These are phyloP conservation scores for Pyrgus malvae DNA, from an alignment of 2,888 invertebrate species.

Conservation along the genomic window DNA sequence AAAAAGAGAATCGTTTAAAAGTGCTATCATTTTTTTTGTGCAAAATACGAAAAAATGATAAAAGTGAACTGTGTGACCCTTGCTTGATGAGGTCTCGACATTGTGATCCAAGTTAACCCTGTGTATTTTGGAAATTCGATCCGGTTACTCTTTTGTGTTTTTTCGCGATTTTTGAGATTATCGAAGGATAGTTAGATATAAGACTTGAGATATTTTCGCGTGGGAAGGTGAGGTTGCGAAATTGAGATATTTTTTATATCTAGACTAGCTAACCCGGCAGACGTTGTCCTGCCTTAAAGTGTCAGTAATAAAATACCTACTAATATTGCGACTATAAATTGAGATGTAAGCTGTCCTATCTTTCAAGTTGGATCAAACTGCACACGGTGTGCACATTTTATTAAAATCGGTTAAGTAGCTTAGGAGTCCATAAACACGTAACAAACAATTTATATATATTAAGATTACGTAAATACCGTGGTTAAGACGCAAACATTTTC, in stretches of 20 bases:
- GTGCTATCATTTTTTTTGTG: slow-evolving; percentile 55
- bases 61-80: slow-evolving; percentile 66
- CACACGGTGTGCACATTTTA: too few relatives aligned
- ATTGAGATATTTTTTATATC: background rate
- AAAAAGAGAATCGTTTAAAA: slow-evolving; percentile 72
- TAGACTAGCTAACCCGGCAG: too few relatives aligned
- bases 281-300: too few relatives aligned
- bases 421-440: too few relatives aligned
- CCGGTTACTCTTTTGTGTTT: slow-evolving; percentile 46
- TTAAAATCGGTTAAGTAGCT: too few relatives aligned
- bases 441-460: too few relatives aligned
- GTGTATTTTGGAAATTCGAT: slow-evolving; percentile 73
- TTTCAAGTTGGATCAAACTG: too few relatives aligned
- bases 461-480: too few relatives aligned
- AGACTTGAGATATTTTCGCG: slow-evolving; percentile 46
- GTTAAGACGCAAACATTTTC: too few relatives aligned
- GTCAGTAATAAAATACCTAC: too few relatives aligned
- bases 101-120: slow-evolving; percentile 71
- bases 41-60: slow-evolving; percentile 40
- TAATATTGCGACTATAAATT: too few relatives aligned
- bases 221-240: slow-evolving; percentile 47
- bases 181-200: background rate
- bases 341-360: too few relatives aligned
- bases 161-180: slow-evolving; percentile 25
- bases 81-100: slow-evolving; percentile 75